Base-by-base conservation (phyloP, 2,797 vertebrate genomes). In the Argya squamiceps region DNA sequence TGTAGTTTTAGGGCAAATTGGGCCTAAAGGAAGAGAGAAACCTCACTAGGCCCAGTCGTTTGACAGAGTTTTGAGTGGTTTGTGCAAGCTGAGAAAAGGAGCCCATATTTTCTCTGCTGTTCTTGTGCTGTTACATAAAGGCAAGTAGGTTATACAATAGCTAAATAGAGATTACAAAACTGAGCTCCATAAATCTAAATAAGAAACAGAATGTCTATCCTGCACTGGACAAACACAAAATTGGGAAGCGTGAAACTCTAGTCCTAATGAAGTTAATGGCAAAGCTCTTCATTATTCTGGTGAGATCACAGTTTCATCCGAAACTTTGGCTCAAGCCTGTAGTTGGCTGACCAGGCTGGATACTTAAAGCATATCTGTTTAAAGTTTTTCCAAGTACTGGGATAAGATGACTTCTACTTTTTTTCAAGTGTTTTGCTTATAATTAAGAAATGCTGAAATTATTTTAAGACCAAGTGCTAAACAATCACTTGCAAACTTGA, bases 101-200 rank as follows among this genome's bases (percentile, higher is more conserved):
- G 30, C 50, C 53, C 59, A 14, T 82, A 62, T 74, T 89, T 90
- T 89, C 37, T 74, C 18, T 2, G 1, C 46, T 74, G 20, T 24
- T 91, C 32, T 79, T 89, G 32, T 3, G 4, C n/a, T 41, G 30
- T 89, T 92, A 71, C 80, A 84, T 65, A 94, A 95, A 90, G 55
- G 34, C 81, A 70, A 85, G 21, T 37, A 63, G 55, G 32, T 87
- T 93, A 87, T 77, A 91, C 84, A 95, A 94, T 27, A 84, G 63
- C 77, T 84, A 84, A 94, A 76, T 0, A 74, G 23, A 26, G 44
- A 91, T 97, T 97, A 81, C 80, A 84, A 88, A 96, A 94, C 8
- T 23, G 19, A 86, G 36, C 16, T 93, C 50, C 36, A 68, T 53
- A 91, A 74, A 91, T 64, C 34, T 85, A 96, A 95, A 95, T 62